Conservation (phyloP, 2,888 invertebrate species). For the Apodemia duryi region DNA sequence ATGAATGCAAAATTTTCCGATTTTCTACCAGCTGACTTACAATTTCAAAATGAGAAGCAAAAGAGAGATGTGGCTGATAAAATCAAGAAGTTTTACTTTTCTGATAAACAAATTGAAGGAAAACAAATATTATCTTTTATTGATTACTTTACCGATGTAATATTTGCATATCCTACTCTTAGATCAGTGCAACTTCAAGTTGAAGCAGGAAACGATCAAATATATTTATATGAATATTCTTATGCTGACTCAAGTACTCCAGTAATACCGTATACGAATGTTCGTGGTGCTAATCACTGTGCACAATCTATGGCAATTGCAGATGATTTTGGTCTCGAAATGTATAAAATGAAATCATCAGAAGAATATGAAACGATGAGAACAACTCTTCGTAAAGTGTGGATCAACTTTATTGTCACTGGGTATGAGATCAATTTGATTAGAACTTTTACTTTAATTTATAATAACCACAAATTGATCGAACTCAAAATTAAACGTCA, state of each 20-base stretch:
- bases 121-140: conserved; percentile 40
- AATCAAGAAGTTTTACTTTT: conserved; percentile 35
- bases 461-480: too few relatives aligned
- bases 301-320: conserved; percentile 37
- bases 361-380: conserved; percentile 30
- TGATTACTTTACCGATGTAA: conserved; percentile 52
- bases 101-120: conserved; percentile 35
- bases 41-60: conserved; percentile 41
- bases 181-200: conserved; percentile 39
- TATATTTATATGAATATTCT: conserved; percentile 49
- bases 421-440: conserved; percentile 34
- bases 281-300: conserved; percentile 35
- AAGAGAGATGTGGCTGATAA: conserved; percentile 37
- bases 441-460: too few relatives aligned
- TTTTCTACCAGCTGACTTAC: conserved; percentile 47
- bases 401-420: conserved; percentile 44
- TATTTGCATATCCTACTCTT: conserved; percentile 40
- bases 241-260: conserved; percentile 40
- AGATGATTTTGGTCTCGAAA: conserved; percentile 25
- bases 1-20: conserved; percentile 49
- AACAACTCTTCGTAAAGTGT: conserved; percentile 34
- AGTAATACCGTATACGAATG: conserved; percentile 35
- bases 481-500: too few relatives aligned
- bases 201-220: conserved; percentile 41
- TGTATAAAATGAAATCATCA: conserved; percentile 20